Evolutionary conservation across 53 echinoderm and acorn worm species (phyloP).

Genomic region (Hippasteria phrygiana): DNA sequence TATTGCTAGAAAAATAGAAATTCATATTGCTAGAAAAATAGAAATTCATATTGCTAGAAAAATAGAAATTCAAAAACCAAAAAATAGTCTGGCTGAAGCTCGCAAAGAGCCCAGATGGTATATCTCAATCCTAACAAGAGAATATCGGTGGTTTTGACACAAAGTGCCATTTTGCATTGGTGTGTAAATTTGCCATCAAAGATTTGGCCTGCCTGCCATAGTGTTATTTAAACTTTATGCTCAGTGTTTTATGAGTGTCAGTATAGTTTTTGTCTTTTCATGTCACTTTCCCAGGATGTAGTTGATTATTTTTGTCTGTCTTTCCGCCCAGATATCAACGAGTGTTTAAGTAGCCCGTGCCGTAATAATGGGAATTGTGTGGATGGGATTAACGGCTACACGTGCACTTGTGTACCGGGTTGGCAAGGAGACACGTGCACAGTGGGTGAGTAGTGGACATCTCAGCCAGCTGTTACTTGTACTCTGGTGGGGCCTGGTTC

Average conservation of each 20-base stretch:
- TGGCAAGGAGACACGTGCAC: constrained; percentile 20
- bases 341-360: constrained; percentile 65
- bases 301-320: neutral
- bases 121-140: too few relatives aligned
- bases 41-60: too few relatives aligned
- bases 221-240: too few relatives aligned
- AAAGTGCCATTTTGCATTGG: too few relatives aligned
- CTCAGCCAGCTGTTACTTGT: neutral
- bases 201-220: too few relatives aligned
- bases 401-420: constrained; percentile 14
- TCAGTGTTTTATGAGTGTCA: neutral
- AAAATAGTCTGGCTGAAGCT: too few relatives aligned
- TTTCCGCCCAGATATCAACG: constrained; percentile 66
- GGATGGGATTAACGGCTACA: neutral
- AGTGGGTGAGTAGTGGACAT: constrained; percentile 9
- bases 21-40: too few relatives aligned
- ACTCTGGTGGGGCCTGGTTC: neutral
- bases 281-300: neutral
- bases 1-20: too few relatives aligned
- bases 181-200: too few relatives aligned
- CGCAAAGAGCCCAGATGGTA: too few relatives aligned
- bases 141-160: too few relatives aligned
- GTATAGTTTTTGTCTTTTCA: neutral
- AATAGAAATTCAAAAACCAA: too few relatives aligned
- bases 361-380: constrained; percentile 27